These are phyloP conservation scores for Copsychus sechellarum DNA, from an alignment of 2,113 vertebrate species.

Conservation along the genomic window DNA sequence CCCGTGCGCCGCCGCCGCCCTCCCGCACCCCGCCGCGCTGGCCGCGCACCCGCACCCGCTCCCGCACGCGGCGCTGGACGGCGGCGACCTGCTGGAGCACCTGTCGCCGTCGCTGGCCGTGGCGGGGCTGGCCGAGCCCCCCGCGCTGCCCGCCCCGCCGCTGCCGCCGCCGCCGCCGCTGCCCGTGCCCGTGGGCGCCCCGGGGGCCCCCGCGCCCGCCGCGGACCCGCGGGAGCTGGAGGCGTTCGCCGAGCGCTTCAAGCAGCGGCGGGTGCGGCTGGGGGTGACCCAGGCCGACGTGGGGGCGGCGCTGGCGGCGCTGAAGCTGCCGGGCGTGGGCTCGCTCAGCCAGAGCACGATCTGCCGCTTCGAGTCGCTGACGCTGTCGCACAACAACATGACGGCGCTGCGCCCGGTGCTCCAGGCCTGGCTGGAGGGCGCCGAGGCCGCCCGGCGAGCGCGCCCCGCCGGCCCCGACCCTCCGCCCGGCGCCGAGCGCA, in stretches of 20 bases:
- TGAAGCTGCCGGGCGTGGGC: background rate
- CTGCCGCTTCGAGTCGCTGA: background rate
- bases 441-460: background rate
- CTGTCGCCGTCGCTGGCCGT: conserved; percentile 86
- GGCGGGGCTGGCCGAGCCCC: conserved; percentile 80
- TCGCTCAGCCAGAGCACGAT: background rate
- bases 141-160: conserved; percentile 73
- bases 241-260: conserved; percentile 92
- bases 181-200: too few species aligned
- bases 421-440: background rate
- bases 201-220: background rate
- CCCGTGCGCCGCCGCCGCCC: conserved; percentile 86
- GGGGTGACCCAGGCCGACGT: conserved; percentile 98
- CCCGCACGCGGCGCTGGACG: conserved; percentile 85
- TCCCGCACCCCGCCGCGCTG: conserved; percentile 82
- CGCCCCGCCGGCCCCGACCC: background rate
- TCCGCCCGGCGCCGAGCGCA: background rate
- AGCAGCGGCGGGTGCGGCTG: conserved; percentile 77
- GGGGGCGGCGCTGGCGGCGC: conserved; percentile 86
- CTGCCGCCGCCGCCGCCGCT: too few species aligned
- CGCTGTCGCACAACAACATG: background rate
- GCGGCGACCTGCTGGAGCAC: conserved; percentile 88
- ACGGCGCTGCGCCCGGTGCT: background rate
- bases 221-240: conserved; percentile 90
- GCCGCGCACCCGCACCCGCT: conserved; percentile 74